Conservation (phyloP, 2,888 invertebrate genomes). For the Lasioglossum malachurum region DNA sequence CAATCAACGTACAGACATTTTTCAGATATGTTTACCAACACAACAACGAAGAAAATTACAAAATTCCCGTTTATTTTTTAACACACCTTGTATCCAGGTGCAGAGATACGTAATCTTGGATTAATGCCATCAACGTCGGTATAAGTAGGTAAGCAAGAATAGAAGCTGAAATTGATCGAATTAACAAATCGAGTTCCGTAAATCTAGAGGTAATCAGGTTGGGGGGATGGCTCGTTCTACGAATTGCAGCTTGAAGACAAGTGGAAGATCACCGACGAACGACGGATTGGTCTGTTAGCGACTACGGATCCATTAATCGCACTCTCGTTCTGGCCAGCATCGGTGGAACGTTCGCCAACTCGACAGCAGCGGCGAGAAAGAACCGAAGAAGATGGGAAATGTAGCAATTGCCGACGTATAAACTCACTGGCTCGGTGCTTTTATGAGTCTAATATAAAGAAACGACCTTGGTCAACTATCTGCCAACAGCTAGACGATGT, state of each 20-base stretch:
- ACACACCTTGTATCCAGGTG: too few relatives aligned
- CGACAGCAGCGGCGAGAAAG: slow-evolving; percentile 28
- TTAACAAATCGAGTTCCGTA: not conserved
- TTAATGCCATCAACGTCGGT: not conserved
- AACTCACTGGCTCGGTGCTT: slow-evolving; percentile 72
- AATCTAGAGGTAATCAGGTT: not conserved
- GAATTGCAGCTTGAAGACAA: not conserved
- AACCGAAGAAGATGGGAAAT: slow-evolving; percentile 57
- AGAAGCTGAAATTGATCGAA: not conserved
- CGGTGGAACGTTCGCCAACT: slow-evolving; percentile 56
- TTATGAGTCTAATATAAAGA: slow-evolving; percentile 81
- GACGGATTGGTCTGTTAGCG: slow-evolving; percentile 61
- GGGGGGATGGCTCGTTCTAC: not conserved
- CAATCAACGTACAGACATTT: too few relatives aligned
- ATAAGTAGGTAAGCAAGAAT: not conserved
- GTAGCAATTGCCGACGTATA: slow-evolving; percentile 75
- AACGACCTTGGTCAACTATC: slow-evolving; percentile 77
- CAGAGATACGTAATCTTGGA: not conserved
- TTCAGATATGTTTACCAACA: too few relatives aligned
- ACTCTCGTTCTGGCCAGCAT: slow-evolving; percentile 51
- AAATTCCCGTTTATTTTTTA: too few relatives aligned
- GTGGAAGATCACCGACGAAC: slow-evolving; percentile 49
- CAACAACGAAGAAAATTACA: too few relatives aligned
- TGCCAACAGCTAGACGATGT: slow-evolving; percentile 77
- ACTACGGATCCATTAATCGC: slow-evolving; percentile 66